phyloP scores from a whole-genome alignment of 2,888 invertebrate species.

The Heteropelma amictum region DNA sequence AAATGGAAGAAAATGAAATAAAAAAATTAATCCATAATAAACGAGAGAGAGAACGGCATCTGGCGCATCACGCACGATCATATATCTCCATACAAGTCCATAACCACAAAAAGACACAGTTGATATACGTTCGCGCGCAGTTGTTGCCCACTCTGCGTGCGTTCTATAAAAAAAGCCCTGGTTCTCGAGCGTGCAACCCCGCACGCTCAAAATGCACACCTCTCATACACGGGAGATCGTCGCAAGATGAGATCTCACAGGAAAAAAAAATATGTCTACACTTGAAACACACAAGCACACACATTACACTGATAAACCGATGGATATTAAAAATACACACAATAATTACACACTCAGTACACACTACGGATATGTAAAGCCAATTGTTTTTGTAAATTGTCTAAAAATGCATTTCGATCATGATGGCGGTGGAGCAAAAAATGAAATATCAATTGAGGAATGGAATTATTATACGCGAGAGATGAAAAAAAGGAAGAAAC shows the following conservation, averaged over 20 bases:
- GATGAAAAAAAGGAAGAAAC: constrained; percentile 35
- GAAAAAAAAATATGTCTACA: constrained; percentile 56
- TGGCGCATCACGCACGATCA: constrained; percentile 31
- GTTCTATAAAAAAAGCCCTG: constrained; percentile 69
- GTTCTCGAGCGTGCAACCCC: constrained; percentile 74
- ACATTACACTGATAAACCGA: constrained; percentile 56
- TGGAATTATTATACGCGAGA: constrained; percentile 44
- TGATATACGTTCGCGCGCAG: constrained; percentile 52
- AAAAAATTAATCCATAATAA: neutral
- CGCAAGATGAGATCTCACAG: constrained; percentile 57
- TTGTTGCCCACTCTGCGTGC: constrained; percentile 61
- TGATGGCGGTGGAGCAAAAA: constrained; percentile 36
- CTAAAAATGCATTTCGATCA: constrained; percentile 60
- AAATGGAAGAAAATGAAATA: neutral
- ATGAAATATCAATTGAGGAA: constrained; percentile 25
- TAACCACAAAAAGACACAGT: constrained; percentile 62
- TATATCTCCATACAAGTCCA: constrained; percentile 56
- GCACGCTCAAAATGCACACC: constrained; percentile 69
- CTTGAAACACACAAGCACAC: constrained; percentile 62
- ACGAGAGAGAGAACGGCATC: constrained; percentile 22
- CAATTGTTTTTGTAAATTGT: constrained; percentile 78
- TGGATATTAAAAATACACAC: constrained; percentile 58
- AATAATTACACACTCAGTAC: constrained; percentile 65
- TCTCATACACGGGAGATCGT: constrained; percentile 66
- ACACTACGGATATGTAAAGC: constrained; percentile 78